Percentiles rank a stretch among this genome's conserved stretches.
These are phyloP conservation scores for Gobionotothen gibberifrons DNA, from an alignment of 2,797 vertebrate species.

Conservation along the genomic window DNA sequence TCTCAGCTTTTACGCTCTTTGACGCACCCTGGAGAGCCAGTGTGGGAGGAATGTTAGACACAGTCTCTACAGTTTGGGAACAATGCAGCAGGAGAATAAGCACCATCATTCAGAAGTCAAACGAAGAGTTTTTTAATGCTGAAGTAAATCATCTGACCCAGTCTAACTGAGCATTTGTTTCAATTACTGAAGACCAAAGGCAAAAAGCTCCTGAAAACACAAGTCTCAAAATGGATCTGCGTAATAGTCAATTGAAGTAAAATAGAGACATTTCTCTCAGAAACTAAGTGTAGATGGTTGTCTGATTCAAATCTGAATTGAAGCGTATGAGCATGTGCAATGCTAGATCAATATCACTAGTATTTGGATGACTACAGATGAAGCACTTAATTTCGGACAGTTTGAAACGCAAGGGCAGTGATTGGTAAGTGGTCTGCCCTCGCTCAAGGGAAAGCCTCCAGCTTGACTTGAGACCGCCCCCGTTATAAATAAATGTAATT, in stretches of 20 bases:
- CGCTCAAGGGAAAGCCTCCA: too few relatives aligned
- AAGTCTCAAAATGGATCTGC: conserved; percentile 9
- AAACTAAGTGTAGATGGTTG: background rate
- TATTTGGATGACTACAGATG: conserved; percentile 41
- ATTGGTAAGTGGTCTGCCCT: too few relatives aligned
- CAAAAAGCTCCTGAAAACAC: background rate
- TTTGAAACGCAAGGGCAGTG: too few relatives aligned
- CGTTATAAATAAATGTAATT: too few relatives aligned
- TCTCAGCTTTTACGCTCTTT: conserved; percentile 32
- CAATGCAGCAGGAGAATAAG: conserved; percentile 22
- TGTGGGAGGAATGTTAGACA: conserved; percentile 16
- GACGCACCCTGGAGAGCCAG: conserved; percentile 24
- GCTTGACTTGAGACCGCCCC: too few relatives aligned
- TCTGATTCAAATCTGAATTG: conserved; percentile 25
- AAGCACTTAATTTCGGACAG: too few relatives aligned
- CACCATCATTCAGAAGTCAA: conserved; percentile 5
- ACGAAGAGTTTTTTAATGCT: background rate
- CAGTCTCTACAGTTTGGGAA: conserved; percentile 23
- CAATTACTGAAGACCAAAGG: background rate
- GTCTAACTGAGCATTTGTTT: conserved; percentile 1
- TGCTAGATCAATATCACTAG: conserved; percentile 4
- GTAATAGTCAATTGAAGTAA: conserved; percentile 1
- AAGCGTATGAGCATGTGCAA: conserved; percentile 34
- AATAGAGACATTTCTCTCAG: background rate
- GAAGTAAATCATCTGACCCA: conserved; percentile 8